phyloP scores from a whole-genome alignment of 2,113 vertebrate genomes.

The Macheiramphus alcinus region DNA sequence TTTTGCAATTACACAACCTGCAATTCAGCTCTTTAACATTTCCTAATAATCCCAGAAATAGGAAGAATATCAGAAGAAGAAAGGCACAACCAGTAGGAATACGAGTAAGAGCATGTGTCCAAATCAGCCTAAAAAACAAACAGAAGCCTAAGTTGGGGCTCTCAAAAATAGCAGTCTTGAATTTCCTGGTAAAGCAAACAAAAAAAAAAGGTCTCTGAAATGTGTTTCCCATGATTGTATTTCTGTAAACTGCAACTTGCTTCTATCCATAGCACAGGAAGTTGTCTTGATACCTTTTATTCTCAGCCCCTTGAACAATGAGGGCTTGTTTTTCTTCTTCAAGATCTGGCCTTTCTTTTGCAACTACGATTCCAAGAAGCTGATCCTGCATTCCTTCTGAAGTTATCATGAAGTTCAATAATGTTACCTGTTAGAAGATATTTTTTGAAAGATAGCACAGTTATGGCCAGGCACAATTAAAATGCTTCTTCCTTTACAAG shows the following conservation, averaged over 20 bases:
- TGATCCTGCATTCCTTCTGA: constrained; percentile 90
- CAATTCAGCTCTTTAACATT: background rate
- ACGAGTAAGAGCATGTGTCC: background rate
- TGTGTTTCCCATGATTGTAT: background rate
- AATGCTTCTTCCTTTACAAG: background rate
- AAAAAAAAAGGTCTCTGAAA: background rate
- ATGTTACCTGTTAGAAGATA: constrained; percentile 77
- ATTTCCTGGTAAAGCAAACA: background rate
- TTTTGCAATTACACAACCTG: background rate
- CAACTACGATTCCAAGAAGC: constrained; percentile 88
- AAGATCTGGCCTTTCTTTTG: constrained; percentile 87
- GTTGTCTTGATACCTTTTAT: constrained; percentile 81
- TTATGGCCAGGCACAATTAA: background rate
- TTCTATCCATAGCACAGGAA: background rate
- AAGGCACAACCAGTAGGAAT: background rate
- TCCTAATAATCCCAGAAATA: background rate
- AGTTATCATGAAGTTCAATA: constrained; percentile 93
- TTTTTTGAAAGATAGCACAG: background rate
- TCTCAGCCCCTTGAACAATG: constrained; percentile 87
- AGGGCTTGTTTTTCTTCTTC: constrained; percentile 90
- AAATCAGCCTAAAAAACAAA: background rate
- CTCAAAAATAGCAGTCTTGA: background rate
- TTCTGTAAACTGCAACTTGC: background rate
- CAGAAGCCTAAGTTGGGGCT: background rate
- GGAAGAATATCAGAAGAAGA: background rate